Conservation (phyloP, 2,113 vertebrate genomes). For the Pheucticus melanocephalus region DNA sequence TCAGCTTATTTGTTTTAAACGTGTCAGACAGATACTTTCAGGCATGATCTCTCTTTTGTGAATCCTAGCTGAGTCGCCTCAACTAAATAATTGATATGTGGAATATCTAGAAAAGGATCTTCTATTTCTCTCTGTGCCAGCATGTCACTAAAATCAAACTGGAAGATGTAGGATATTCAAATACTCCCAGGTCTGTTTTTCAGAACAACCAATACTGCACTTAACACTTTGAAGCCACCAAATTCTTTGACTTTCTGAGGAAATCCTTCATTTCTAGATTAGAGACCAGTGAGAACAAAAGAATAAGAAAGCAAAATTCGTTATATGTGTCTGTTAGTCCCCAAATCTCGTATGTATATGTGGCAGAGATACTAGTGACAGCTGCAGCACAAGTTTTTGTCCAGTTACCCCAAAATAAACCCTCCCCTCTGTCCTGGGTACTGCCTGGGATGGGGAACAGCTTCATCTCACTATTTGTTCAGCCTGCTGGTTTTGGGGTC, state of each 20-base stretch:
- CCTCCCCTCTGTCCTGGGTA: neutral
- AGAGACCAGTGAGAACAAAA: neutral
- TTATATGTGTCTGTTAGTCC: neutral
- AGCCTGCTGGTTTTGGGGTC: neutral
- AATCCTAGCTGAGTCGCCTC: neutral
- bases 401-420: neutral
- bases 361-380: neutral
- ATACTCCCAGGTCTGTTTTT: neutral
- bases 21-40: neutral
- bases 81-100: neutral
- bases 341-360: neutral
- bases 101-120: neutral
- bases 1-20: neutral
- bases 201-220: neutral
- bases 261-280: neutral
- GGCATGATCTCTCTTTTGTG: neutral
- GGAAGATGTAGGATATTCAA: neutral
- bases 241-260: neutral
- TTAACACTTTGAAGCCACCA: neutral
- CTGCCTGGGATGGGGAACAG: neutral
- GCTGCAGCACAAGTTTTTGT: neutral
- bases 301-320: neutral
- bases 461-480: fast-evolving
- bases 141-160: neutral
- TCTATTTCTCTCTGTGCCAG: neutral